phyloP scores from a whole-genome alignment of 2,888 invertebrate species.

The Trachelus iudaicus region DNA sequence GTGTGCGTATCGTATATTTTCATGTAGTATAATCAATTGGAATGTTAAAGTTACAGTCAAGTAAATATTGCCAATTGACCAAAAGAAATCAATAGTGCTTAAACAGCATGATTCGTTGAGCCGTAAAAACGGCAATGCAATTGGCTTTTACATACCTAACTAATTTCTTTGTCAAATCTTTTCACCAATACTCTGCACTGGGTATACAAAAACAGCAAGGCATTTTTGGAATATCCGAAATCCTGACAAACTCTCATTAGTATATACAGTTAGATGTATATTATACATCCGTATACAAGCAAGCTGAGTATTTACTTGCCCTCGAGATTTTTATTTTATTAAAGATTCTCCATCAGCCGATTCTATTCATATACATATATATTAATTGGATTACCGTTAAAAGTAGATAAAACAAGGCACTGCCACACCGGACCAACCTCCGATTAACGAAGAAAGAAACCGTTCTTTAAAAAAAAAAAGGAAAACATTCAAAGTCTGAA shows the following conservation, averaged over 20 bases:
- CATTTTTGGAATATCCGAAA: not conserved
- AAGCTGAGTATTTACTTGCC: not conserved
- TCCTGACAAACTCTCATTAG: not conserved
- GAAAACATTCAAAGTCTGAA: slow-evolving; percentile 1
- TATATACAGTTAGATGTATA: not conserved
- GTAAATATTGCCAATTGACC: not conserved
- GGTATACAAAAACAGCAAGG: not conserved
- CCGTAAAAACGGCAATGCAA: not conserved
- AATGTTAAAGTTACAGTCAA: not conserved
- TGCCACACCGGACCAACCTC: slow-evolving; percentile 42
- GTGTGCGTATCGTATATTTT: not conserved
- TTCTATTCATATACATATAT: not conserved
- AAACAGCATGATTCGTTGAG: not conserved
- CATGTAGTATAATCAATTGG: not conserved
- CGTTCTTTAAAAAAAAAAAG: slow-evolving; percentile 12
- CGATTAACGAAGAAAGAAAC: slow-evolving; percentile 21
- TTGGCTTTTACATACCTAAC: not conserved
- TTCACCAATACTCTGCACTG: slow-evolving; percentile 34
- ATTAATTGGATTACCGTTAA: not conserved
- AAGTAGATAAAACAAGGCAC: slow-evolving; percentile 31
- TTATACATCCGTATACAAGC: not conserved
- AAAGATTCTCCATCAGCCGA: not conserved
- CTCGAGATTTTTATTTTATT: not conserved
- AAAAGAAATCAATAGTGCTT: not conserved
- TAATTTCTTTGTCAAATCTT: slow-evolving; percentile 13